phyloP scores from a whole-genome alignment of 2,797 vertebrate genomes.

The Aplochiton taeniatus region DNA sequence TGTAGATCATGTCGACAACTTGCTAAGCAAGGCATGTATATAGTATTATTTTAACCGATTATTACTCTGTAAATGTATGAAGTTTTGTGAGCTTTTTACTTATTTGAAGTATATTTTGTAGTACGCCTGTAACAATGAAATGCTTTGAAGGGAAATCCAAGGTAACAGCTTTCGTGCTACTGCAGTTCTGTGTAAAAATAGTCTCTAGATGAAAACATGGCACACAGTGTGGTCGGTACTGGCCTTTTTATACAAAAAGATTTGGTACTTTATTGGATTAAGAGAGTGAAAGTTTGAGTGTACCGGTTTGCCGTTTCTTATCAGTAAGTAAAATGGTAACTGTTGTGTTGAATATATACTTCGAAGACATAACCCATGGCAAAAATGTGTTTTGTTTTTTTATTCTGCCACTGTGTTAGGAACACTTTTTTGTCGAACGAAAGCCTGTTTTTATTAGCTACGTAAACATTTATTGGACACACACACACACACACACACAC shows the following conservation, averaged over 20 bases:
- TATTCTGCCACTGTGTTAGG: no score
- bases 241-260: conserved; percentile 53
- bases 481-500: background rate
- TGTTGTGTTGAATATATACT: conserved; percentile 56
- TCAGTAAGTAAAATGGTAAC: conserved; percentile 34
- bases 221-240: conserved; percentile 75
- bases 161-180: conserved; percentile 16
- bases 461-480: background rate
- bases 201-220: conserved; percentile 33
- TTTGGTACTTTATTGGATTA: background rate
- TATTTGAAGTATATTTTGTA: conserved; percentile 52
- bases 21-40: conserved; percentile 64
- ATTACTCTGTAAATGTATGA: conserved; percentile 47
- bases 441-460: no score
- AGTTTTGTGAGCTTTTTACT: conserved; percentile 56
- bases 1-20: conserved; percentile 63
- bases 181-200: no score
- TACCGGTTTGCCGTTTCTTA: conserved; percentile 50
- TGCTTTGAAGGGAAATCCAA: conserved; percentile 31
- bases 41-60: conserved; percentile 66
- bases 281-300: conserved; percentile 42
- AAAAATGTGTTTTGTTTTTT: no score
- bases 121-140: conserved; percentile 26
- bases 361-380: conserved; percentile 19
- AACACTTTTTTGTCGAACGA: no score